Conservation (phyloP, 64 coral and sea anemone species). For the Stylophora pistillata region DNA sequence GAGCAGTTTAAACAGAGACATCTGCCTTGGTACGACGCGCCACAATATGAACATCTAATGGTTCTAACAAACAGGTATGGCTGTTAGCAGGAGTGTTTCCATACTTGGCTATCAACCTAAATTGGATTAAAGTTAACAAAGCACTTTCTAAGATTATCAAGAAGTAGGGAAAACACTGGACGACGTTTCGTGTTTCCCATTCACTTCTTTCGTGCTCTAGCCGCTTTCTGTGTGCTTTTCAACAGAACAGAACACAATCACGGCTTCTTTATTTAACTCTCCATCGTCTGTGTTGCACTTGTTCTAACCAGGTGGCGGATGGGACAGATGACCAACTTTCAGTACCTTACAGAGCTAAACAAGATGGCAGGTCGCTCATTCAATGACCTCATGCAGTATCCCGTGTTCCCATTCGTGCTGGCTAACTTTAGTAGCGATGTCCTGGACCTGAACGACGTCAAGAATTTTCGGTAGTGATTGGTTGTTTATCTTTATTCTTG, state of each 20-base stretch:
- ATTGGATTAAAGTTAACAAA: too few species aligned
- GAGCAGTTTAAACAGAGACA: slow-evolving; percentile 68
- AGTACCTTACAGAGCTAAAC: slow-evolving; percentile 93
- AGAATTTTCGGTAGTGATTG: slow-evolving; percentile 66
- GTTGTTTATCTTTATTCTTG: background rate
- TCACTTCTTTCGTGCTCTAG: too few species aligned
- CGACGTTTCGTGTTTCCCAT: too few species aligned
- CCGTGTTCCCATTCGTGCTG: slow-evolving; percentile 93
- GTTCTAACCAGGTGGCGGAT: slow-evolving; percentile 68
- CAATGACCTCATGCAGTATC: slow-evolving; percentile 99
- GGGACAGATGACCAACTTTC: slow-evolving; percentile 84
- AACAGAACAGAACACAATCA: too few species aligned
- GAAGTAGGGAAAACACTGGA: too few species aligned
- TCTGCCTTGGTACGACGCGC: slow-evolving; percentile 70
- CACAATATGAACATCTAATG: slow-evolving; percentile 63
- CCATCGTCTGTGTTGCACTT: background rate
- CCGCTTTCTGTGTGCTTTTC: too few species aligned
- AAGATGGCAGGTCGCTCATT: slow-evolving; percentile 92
- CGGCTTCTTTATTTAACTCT: background rate
- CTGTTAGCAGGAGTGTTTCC: background rate
- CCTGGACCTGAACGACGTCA: slow-evolving; percentile 72
- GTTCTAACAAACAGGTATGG: slow-evolving; percentile 66
- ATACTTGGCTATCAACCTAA: too few species aligned
- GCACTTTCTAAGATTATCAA: too few species aligned
- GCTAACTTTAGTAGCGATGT: slow-evolving; percentile 80